A percentile compares a stretch with the other conserved stretches of the same genome.
Evolutionary conservation across 2,113 vertebrate genomes (phyloP).

Genomic region (Hypocryptadius cinnamomeus): DNA sequence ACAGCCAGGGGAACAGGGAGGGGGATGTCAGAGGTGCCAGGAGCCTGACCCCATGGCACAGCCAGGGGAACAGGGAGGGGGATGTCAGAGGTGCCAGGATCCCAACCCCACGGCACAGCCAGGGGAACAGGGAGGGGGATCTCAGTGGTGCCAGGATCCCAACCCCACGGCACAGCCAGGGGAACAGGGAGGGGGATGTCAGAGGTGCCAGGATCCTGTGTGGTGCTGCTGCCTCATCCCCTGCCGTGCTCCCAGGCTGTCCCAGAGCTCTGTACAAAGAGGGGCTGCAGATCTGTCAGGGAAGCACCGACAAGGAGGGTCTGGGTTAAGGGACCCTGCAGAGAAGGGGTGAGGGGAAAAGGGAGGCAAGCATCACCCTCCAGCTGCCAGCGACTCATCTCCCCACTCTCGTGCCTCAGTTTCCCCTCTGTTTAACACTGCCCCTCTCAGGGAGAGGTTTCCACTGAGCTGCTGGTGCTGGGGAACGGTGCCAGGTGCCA

Average conservation of each 20-base stretch:
- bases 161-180: not conserved
- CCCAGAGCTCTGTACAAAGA: not conserved
- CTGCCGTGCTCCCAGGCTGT: accelerated
- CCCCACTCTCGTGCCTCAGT: not conserved
- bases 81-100: not conserved
- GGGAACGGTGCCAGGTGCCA: not conserved
- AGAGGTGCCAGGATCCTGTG: accelerated
- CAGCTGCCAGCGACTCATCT: accelerated
- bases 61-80: not conserved
- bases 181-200: not conserved
- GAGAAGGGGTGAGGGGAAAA: not conserved
- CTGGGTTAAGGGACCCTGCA: accelerated
- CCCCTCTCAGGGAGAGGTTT: not conserved
- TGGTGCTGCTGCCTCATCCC: accelerated
- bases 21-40: too few relatives aligned
- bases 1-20: too few relatives aligned
- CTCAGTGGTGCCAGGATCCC: not conserved
- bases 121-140: too few relatives aligned
- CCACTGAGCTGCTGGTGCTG: not conserved
- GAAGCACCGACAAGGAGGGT: not conserved
- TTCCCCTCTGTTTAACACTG: not conserved
- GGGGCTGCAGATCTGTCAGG: not conserved
- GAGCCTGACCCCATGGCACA: not conserved
- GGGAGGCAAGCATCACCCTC: not conserved
- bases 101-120: too few relatives aligned